These are phyloP conservation scores for Gila robusta DNA, from an alignment of 2,797 vertebrate species.

Conservation along the genomic window DNA sequence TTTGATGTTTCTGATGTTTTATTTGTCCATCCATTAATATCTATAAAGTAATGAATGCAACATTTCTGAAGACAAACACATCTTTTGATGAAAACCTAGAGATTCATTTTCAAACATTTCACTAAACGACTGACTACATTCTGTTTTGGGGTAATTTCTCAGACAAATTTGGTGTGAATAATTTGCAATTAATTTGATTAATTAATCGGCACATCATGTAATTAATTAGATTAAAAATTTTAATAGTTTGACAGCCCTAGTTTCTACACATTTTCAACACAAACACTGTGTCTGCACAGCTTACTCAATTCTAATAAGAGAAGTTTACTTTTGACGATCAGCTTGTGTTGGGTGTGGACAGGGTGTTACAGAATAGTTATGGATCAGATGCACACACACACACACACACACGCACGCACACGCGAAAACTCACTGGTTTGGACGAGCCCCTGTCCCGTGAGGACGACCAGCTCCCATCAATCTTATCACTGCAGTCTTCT, in stretches of 20 bases:
- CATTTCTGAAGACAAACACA: not conserved
- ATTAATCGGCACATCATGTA: no score
- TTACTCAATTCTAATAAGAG: no score
- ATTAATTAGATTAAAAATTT: no score
- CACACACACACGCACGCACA: not conserved
- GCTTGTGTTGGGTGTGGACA: not conserved
- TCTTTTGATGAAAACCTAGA: not conserved
- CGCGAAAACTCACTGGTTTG: slow-evolving; percentile 73
- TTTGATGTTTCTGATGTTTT: no score
- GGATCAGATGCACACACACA: not conserved
- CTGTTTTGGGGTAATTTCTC: no score
- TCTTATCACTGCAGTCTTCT: slow-evolving; percentile 86
- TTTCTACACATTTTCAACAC: not conserved
- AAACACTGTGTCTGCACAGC: not conserved
- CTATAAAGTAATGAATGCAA: not conserved
- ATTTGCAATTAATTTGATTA: no score
- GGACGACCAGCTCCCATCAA: slow-evolving; percentile 87
- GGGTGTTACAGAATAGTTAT: not conserved
- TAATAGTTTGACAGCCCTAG: no score
- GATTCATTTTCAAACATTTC: no score
- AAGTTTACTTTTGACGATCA: not conserved
- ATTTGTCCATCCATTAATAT: not conserved
- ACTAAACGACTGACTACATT: no score
- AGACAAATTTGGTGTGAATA: no score
- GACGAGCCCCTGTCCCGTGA: slow-evolving; percentile 84